Evolutionary conservation across 2,888 invertebrate species (phyloP).

Genomic region (Pyrrhia umbra): DNA sequence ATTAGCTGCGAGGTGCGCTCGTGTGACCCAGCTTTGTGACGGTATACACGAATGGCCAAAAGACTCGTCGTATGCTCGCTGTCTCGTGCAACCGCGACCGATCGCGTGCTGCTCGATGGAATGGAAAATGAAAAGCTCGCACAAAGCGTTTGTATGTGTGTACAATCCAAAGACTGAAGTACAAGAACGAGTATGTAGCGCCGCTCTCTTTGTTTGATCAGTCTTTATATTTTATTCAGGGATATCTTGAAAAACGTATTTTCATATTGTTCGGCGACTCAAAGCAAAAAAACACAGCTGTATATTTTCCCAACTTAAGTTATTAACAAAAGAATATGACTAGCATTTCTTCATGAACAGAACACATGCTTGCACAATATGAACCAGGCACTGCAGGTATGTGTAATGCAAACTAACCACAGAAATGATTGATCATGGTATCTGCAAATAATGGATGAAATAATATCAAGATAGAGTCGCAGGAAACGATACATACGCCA

Average conservation of each 20-base stretch:
- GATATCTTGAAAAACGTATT: constrained; percentile 5
- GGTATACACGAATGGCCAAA: constrained; percentile 27
- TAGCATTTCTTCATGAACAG: constrained; percentile 15
- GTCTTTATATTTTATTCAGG: constrained; percentile 32
- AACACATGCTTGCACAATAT: constrained; percentile 9
- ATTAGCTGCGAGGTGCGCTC: constrained; percentile 14
- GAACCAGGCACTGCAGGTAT: background rate
- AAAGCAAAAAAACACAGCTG: constrained; percentile 38
- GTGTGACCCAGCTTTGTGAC: constrained; percentile 34
- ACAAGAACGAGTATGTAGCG: constrained; percentile 13
- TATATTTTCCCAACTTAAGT: constrained; percentile 38
- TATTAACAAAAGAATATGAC: constrained; percentile 38
- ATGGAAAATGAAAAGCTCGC: constrained; percentile 53
- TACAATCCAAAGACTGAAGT: constrained; percentile 9
- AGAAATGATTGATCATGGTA: constrained; percentile 32
- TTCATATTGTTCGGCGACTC: constrained; percentile 28
- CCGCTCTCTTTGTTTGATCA: constrained; percentile 25
- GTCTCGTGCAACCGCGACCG: constrained; percentile 39
- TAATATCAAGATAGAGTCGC: constrained; percentile 48
- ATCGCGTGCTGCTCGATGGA: constrained; percentile 50
- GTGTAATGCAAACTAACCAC: background rate
- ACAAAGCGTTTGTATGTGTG: constrained; percentile 33
- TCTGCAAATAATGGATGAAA: constrained; percentile 41
- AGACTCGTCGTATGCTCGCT: constrained; percentile 42
- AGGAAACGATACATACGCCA: constrained; percentile 42